Conservation (phyloP, 2,888 invertebrate genomes). For the Cataglyphis rosenhaueri region DNA sequence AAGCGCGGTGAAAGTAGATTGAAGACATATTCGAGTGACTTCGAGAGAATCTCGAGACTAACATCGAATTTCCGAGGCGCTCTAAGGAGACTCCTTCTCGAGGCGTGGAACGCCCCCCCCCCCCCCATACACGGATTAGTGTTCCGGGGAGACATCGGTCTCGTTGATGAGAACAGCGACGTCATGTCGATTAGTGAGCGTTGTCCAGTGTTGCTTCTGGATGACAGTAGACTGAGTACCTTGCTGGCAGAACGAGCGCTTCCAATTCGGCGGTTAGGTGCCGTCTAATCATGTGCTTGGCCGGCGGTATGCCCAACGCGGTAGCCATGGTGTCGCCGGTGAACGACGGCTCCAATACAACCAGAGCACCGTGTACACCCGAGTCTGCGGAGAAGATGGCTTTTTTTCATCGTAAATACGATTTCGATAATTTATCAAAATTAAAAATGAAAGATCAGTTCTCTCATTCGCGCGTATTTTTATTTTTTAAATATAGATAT, state of each 20-base stretch:
- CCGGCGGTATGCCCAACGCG: constrained; percentile 95
- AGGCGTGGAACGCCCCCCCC: constrained; percentile 10
- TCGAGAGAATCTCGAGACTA: not conserved
- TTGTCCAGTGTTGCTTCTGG: constrained; percentile 84
- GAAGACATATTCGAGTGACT: not conserved
- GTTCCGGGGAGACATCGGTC: constrained; percentile 59
- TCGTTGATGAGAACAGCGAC: constrained; percentile 65
- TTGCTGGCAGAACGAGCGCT: constrained; percentile 95
- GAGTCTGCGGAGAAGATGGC: constrained; percentile 88
- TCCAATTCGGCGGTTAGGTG: constrained; percentile 97
- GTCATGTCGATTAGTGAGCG: constrained; percentile 78
- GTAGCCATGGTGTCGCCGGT: constrained; percentile 98
- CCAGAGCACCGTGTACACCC: constrained; percentile 97
- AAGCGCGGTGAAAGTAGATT: not conserved
- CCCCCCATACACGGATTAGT: constrained; percentile 46
- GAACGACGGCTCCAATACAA: constrained; percentile 97
- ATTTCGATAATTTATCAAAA: not conserved
- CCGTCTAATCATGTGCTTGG: constrained; percentile 96
- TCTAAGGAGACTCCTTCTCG: constrained; percentile 36
- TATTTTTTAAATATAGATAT: not conserved
- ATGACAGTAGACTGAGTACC: constrained; percentile 88
- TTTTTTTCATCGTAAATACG: constrained; percentile 1
- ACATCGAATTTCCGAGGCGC: constrained; percentile 6
- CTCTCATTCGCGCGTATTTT: not conserved
- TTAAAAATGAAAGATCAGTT: constrained; percentile 1